Conservation (phyloP, 2,797 vertebrate species). For the Pseudochirops cupreus region DNA sequence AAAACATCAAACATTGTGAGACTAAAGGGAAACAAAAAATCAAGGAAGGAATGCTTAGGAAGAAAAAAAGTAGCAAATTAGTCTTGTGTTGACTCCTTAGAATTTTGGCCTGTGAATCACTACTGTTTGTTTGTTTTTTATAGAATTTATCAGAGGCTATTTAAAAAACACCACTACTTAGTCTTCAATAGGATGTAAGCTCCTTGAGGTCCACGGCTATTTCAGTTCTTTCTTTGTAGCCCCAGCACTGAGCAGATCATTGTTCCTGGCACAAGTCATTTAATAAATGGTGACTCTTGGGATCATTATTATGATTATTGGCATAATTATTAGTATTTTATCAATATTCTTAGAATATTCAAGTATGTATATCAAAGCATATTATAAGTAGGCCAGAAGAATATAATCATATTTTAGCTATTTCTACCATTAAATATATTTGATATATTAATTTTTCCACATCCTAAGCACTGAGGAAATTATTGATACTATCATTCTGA, state of each 20-base stretch:
- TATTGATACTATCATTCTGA: constrained; percentile 15
- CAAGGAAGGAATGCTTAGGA: background rate
- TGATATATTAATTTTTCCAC: constrained; percentile 56
- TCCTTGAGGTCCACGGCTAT: background rate
- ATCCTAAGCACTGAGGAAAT: background rate
- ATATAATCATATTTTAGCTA: constrained; percentile 1
- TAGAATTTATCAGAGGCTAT: constrained; percentile 16
- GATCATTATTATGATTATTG: background rate
- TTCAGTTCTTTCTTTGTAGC: background rate
- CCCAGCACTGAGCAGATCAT: background rate
- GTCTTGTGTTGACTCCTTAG: background rate
- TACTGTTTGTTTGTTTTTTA: background rate
- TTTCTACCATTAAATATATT: constrained; percentile 40
- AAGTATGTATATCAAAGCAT: background rate
- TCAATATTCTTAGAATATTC: background rate
- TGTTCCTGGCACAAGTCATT: background rate
- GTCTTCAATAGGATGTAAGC: background rate
- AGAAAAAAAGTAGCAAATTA: background rate
- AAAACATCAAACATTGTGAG: constrained; percentile 32
- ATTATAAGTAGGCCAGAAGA: background rate
- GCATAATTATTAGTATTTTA: background rate
- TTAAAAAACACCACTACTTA: background rate
- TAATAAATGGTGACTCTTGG: background rate
- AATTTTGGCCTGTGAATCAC: constrained; percentile 23
- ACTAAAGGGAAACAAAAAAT: background rate